Evolutionary conservation across 2,113 vertebrate genomes (phyloP).

Genomic region (Paedocypris sp.): DNA sequence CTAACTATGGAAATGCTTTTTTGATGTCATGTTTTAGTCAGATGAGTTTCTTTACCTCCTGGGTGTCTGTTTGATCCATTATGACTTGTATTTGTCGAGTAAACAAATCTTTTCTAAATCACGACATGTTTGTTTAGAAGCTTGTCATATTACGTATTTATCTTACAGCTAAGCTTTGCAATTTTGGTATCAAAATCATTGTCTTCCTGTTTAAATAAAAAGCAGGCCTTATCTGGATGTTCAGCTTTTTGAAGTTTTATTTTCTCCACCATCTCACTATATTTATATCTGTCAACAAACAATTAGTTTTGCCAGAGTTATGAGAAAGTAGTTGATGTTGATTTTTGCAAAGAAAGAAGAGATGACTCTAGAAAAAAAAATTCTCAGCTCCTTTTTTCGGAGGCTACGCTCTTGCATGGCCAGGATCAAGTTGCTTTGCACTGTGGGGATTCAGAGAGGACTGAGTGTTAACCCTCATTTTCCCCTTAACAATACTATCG

Average conservation of each 20-base stretch:
- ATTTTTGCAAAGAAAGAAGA: too few species aligned
- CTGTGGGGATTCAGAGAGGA: conserved; percentile 44
- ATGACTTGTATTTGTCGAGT: conserved; percentile 28
- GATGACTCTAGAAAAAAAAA: too few species aligned
- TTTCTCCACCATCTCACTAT: too few species aligned
- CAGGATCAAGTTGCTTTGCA: conserved; percentile 48
- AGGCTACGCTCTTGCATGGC: conserved; percentile 16
- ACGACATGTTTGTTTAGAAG: conserved; percentile 57
- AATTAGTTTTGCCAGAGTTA: too few species aligned
- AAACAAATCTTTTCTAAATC: conserved; percentile 50
- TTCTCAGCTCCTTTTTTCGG: background rate
- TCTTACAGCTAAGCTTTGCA: conserved; percentile 48
- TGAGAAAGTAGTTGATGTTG: too few species aligned
- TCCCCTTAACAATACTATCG: conserved; percentile 38
- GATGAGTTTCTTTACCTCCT: conserved; percentile 5
- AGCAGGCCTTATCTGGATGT: conserved; percentile 47
- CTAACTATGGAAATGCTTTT: too few species aligned
- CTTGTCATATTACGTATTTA: conserved; percentile 50
- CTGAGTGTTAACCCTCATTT: conserved; percentile 43
- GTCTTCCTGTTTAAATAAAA: conserved; percentile 62
- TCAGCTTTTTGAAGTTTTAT: too few species aligned
- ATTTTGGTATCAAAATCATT: conserved; percentile 58
- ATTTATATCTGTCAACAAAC: too few species aligned
- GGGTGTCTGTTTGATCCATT: too few species aligned
- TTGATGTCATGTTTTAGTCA: background rate